Base-by-base conservation (phyloP, 2,888 invertebrate species). In the Troilus luridus region DNA sequence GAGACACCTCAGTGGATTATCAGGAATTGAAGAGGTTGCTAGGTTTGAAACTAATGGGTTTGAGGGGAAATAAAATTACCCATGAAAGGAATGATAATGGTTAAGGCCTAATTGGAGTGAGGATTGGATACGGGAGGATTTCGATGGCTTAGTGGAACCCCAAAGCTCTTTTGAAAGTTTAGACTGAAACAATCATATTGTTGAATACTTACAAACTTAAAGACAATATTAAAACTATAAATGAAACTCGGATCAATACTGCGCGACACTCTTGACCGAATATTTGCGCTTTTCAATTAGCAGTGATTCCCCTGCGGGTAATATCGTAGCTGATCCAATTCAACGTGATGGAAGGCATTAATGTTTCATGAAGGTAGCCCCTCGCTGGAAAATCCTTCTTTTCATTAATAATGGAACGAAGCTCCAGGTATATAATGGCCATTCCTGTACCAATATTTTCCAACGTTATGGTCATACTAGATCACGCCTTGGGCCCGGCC, bases 341-440 rank as follows among this genome's bases (percentile, higher is more conserved):
- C 41, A 41, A 17, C 7, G 1, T 24, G 41, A 77, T 77, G 54
- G 85, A 21, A 56, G 56, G 27, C 85, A 56, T 85, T 85, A 56
- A 85, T 85, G 56, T 85, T 85, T 85, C n/a, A 85, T 85, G 85
- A 56, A 54, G n/a, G n/a, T 19, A 1, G 17, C 14, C 54, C 56
- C 56, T 56, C 21, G 5, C 56, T 85, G 21, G n/a, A 41, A 27
- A 27, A 56, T 56, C n/a, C 56, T 56, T 58, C 56, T 85, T 56
- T 85, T 56, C 85, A 85, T 85, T 85, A 85, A 85, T 85, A 85
- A 85, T 58, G 85, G 85, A 85, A 85, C 85, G 56, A 85, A 56
- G 7, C 56, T 41, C n/a, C 54, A 85, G 85, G 56, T 41, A 58
- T 58, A 85, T 85, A 85, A 85, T 58, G 85, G 56, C 85, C n/a